phyloP scores from a whole-genome alignment of 2,113 vertebrate species.

The Callipepla californica region DNA sequence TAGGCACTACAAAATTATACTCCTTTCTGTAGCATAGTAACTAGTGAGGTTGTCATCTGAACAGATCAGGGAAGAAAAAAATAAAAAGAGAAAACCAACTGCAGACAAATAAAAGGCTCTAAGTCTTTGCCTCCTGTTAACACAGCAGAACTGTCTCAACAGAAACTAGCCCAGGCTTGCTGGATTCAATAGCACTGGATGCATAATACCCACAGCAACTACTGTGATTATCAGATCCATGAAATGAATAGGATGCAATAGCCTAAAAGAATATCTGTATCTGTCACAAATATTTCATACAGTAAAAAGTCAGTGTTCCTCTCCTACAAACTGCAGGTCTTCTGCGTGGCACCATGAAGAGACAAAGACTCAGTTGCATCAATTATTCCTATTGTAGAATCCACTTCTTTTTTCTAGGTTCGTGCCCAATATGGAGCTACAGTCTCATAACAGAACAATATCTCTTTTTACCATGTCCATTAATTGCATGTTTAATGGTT shows the following conservation, averaged over 20 bases:
- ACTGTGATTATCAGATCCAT: neutral
- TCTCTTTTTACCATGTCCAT: neutral
- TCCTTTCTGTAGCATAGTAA: neutral
- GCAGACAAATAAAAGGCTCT: neutral
- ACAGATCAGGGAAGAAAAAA: neutral
- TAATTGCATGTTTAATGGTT: neutral
- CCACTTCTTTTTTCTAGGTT: neutral
- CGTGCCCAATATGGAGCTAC: neutral
- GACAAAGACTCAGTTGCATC: neutral
- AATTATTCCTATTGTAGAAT: neutral
- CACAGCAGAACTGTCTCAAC: neutral
- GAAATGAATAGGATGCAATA: neutral
- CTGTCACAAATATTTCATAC: neutral
- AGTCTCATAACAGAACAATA: neutral
- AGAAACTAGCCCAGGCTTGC: neutral
- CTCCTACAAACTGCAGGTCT: neutral
- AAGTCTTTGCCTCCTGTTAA: neutral
- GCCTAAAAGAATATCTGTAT: neutral
- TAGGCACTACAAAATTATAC: neutral
- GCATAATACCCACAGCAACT: neutral
- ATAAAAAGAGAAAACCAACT: neutral
- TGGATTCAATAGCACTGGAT: neutral
- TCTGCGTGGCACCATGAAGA: neutral
- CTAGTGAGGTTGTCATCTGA: neutral
- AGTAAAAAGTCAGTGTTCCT: neutral